Percentiles rank a stretch among this genome's conserved stretches.
phyloP scores from a whole-genome alignment of 2,888 invertebrate genomes.

The Mesodorylaimus sp. region DNA sequence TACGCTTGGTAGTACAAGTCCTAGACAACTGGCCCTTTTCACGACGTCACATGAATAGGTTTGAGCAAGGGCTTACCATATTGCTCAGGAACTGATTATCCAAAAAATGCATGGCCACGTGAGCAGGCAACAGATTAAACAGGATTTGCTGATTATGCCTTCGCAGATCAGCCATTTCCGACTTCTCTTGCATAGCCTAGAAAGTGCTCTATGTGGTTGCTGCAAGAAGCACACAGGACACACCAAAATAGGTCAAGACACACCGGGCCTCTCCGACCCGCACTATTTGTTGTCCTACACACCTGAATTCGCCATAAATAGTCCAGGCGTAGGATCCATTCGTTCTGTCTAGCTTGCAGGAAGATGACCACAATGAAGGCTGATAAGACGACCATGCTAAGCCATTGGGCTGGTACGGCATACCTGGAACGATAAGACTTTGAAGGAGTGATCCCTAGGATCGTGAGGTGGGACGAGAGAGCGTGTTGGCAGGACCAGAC shows the following conservation, averaged over 20 bases:
- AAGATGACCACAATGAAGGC: constrained; percentile 64
- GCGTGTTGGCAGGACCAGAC: too few relatives aligned
- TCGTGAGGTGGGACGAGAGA: too few relatives aligned
- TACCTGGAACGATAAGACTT: constrained; percentile 35
- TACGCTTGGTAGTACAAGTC: constrained; percentile 83
- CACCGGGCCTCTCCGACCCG: not conserved
- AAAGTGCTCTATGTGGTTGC: too few relatives aligned
- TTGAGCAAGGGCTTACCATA: constrained; percentile 43
- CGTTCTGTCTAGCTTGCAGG: constrained; percentile 56
- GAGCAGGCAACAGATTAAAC: constrained; percentile 70
- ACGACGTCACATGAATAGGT: not conserved
- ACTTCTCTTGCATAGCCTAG: constrained; percentile 67
- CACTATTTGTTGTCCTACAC: not conserved
- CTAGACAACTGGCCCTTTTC: constrained; percentile 35
- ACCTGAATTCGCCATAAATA: constrained; percentile 40
- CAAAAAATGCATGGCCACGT: constrained; percentile 75
- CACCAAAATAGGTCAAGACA: not conserved
- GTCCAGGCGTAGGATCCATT: constrained; percentile 60
- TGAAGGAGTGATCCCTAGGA: too few relatives aligned
- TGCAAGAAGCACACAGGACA: too few relatives aligned
- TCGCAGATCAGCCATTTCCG: constrained; percentile 78
- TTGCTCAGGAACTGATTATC: constrained; percentile 71
- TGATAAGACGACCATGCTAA: constrained; percentile 48
- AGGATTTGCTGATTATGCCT: constrained; percentile 62
- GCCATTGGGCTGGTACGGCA: constrained; percentile 55